Evolutionary conservation across 2,888 invertebrate species (phyloP).

Genomic region (Heliconius charithonia): DNA sequence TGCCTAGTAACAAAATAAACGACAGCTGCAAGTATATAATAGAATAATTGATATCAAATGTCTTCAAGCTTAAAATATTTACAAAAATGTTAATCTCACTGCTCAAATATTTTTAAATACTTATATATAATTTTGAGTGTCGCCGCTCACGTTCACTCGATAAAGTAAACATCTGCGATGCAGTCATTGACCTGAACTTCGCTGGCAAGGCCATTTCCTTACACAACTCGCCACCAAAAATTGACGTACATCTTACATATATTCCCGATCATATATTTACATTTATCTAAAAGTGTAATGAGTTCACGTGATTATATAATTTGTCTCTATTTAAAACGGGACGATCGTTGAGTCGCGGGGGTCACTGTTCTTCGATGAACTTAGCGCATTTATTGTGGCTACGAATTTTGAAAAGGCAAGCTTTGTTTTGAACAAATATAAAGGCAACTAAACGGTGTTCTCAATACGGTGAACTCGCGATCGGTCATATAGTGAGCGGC

Average conservation of each 20-base stretch:
- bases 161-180: conserved; percentile 74
- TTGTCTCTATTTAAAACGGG: conserved; percentile 49
- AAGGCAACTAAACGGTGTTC: conserved; percentile 68
- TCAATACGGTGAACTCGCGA: conserved; percentile 77
- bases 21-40: background rate
- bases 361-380: conserved; percentile 55
- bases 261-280: conserved; percentile 19
- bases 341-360: conserved; percentile 44
- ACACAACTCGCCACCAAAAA: conserved; percentile 69
- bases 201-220: conserved; percentile 77
- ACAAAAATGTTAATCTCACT: conserved; percentile 17
- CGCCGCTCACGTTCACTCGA: conserved; percentile 59
- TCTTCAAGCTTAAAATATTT: background rate
- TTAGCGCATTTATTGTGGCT: conserved; percentile 50
- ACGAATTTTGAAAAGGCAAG: conserved; percentile 65
- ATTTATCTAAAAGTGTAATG: conserved; percentile 31
- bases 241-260: conserved; percentile 38
- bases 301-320: conserved; percentile 46
- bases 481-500: conserved; percentile 65
- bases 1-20: background rate
- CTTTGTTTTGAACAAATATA: conserved; percentile 72
- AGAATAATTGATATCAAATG: background rate
- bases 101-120: conserved; percentile 14
- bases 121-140: conserved; percentile 32
- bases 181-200: conserved; percentile 75